Percentiles rank a stretch among this genome's conserved stretches.
Evolutionary conservation across 2,888 invertebrate species (phyloP).

Genomic region (Cheilosia vulpina): DNA sequence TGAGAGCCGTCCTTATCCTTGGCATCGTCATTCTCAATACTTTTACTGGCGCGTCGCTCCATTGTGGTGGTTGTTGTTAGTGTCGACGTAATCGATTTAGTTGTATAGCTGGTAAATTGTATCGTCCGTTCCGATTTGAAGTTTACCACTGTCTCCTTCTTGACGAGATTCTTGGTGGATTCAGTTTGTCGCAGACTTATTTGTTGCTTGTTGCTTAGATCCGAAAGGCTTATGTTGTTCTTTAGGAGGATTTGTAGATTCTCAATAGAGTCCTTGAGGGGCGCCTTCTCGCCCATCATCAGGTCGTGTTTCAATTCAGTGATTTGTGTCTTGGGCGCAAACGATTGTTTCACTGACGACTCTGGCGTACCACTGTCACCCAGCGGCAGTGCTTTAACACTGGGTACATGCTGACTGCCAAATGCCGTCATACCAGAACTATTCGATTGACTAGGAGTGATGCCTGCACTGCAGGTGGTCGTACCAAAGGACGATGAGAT

Average conservation of each 20-base stretch:
- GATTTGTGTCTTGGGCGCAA: conserved; percentile 78
- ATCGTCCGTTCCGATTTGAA: conserved; percentile 79
- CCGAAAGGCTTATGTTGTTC: conserved; percentile 83
- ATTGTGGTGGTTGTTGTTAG: conserved; percentile 59
- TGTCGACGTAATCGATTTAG: conserved; percentile 69
- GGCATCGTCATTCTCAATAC: conserved; percentile 51
- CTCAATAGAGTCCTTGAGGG: conserved; percentile 83
- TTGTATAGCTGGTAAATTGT: conserved; percentile 68
- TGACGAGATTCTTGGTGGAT: conserved; percentile 78
- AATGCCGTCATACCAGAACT: conserved; percentile 78
- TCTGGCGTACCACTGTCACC: conserved; percentile 75
- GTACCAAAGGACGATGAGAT: conserved; percentile 83
- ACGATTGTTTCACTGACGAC: conserved; percentile 66
- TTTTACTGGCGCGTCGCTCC: conserved; percentile 35
- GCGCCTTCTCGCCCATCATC: conserved; percentile 78
- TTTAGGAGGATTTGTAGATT: conserved; percentile 83
- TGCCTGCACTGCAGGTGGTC: conserved; percentile 80
- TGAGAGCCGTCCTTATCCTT: conserved; percentile 65
- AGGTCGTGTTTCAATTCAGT: conserved; percentile 81
- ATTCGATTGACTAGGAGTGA: conserved; percentile 82
- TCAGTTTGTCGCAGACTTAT: conserved; percentile 80
- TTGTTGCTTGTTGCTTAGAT: conserved; percentile 82
- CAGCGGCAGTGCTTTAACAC: conserved; percentile 69
- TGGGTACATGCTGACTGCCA: conserved; percentile 78
- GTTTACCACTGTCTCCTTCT: conserved; percentile 79